A percentile compares a stretch with the other conserved stretches of the same genome.
Conservation (phyloP, 2,888 invertebrate species). For the Melipona beecheii region DNA sequence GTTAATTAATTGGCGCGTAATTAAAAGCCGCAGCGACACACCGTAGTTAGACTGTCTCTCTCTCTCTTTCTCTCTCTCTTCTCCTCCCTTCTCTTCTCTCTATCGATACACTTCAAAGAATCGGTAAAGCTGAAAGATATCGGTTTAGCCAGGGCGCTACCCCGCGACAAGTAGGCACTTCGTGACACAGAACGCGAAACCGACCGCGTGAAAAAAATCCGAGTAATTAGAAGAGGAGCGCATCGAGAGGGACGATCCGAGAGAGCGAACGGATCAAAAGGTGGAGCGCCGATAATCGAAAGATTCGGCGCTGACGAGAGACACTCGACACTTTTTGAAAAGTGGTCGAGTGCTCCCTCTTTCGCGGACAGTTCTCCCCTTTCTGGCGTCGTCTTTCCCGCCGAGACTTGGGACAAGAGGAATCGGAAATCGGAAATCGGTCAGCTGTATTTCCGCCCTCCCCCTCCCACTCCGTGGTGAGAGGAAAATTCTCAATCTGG, state of each 20-base stretch:
- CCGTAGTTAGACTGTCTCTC: conserved; percentile 50
- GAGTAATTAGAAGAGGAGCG: conserved; percentile 44
- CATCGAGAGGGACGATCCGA: conserved; percentile 11
- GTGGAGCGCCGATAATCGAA: conserved; percentile 27
- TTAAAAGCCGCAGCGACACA: conserved; percentile 77
- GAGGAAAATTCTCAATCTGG: too few species aligned
- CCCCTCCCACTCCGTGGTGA: too few species aligned
- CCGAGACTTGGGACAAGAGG: not conserved
- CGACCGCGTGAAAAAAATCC: conserved; percentile 44
- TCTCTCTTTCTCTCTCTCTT: not conserved
- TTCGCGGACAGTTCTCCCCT: conserved; percentile 15
- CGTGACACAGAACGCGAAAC: conserved; percentile 26
- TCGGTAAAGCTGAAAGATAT: conserved; percentile 50
- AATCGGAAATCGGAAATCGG: not conserved
- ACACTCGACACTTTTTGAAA: conserved; percentile 40
- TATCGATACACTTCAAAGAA: conserved; percentile 61
- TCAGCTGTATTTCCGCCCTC: not conserved
- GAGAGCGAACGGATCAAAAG: conserved; percentile 19
- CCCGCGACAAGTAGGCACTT: conserved; percentile 39
- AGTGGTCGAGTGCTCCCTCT: conserved; percentile 19
- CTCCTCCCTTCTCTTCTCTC: too few species aligned
- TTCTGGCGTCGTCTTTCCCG: not conserved
- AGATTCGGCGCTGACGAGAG: conserved; percentile 31
- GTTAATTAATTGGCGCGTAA: conserved; percentile 81
- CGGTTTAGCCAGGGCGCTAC: conserved; percentile 52